Evolutionary conservation across 2,888 invertebrate species (phyloP), one percentile per base, ranked within the genome.

Genomic region (Lagria hirta): DNA sequence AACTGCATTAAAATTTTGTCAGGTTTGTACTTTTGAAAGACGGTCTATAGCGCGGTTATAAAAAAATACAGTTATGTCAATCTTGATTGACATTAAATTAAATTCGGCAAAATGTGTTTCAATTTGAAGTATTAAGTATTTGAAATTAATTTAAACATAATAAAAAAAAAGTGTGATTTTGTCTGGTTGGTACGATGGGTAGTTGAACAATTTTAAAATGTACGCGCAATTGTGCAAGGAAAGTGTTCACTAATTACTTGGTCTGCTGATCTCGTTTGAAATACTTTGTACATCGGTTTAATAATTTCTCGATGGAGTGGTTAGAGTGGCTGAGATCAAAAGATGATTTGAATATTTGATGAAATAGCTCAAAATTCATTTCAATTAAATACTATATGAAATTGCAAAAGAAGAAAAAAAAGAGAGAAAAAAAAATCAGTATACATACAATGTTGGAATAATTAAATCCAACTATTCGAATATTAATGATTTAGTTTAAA

Each of bases 401-500:
- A 26, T 12, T 18, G 14, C 17, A 17, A n/a, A 23, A 34, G 20
- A 22, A 26, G 6, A 7, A 34, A 26, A 30, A 36, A 20, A 17
- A n/a, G n/a, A 7, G 11, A 21, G 21, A 28, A 24, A n/a, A 4
- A n/a, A n/a, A n/a, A n/a, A n/a, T n/a, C n/a, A n/a, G n/a, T n/a
- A n/a, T n/a, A n/a, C n/a, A n/a, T n/a, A n/a, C n/a, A n/a, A n/a
- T n/a, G 26, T 12, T 5, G 6, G 14, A 20, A 37, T 20, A 15
- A n/a, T 14, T 7, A 10, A 13, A 20, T 5, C 7, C 13, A 29
- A 29, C 38, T 38, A 38, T 22, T 33, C 23, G 29, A n/a, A 24
- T 50, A 54, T 51, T 54, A 56, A 56, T 49, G 55, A 54, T 52
- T 54, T 49, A 52, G 51, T 54, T 54, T 53, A 52, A 52, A 56